Evolutionary conservation across 1,140 invertebrate genomes (phyloP).

Genomic region (Drosophila prosaltans): DNA sequence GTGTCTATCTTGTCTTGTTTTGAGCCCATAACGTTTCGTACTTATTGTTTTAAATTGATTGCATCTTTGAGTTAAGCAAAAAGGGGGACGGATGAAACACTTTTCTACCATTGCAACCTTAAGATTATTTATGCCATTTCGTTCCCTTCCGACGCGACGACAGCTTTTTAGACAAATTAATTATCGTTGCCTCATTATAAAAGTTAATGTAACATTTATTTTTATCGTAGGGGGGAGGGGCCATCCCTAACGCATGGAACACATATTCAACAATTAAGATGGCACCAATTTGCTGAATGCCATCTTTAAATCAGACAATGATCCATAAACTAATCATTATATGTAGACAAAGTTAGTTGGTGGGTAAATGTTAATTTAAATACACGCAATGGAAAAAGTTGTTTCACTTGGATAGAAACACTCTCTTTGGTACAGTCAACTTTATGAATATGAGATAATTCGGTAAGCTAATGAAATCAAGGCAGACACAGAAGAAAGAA

Average conservation of each 20-base stretch:
- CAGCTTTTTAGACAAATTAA: constrained; percentile 76
- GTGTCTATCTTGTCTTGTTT: not conserved
- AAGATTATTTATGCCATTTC: constrained; percentile 44
- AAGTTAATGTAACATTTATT: constrained; percentile 19
- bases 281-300: constrained; percentile 56
- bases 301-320: constrained; percentile 47
- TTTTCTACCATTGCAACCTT: constrained; percentile 15
- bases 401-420: too few species aligned
- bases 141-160: constrained; percentile 30
- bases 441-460: too few species aligned
- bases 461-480: too few species aligned
- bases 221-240: not conserved
- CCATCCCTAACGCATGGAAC: not conserved
- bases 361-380: not conserved
- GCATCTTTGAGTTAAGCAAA: constrained; percentile 29
- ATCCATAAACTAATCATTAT: constrained; percentile 54
- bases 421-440: too few species aligned
- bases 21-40: constrained; percentile 25
- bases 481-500: too few species aligned
- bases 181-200: constrained; percentile 59
- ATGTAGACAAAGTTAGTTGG: not conserved
- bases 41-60: constrained; percentile 63
- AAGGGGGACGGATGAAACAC: not conserved
- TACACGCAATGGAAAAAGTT: too few species aligned
- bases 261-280: constrained; percentile 62